These are phyloP conservation scores for Nannoperca obscura DNA, from an alignment of 2,797 vertebrate species.

Conservation along the genomic window DNA sequence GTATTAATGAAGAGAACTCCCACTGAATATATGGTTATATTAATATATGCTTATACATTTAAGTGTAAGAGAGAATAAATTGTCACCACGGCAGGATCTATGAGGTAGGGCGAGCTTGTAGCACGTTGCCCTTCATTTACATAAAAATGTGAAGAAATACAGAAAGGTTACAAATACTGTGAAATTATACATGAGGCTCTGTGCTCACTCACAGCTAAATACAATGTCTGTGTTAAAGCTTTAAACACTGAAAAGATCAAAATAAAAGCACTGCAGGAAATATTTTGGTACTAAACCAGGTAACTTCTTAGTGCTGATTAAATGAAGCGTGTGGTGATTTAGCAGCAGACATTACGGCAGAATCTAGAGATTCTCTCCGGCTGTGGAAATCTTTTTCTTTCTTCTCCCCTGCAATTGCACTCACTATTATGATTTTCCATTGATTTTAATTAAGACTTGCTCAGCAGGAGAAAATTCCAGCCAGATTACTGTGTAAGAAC, in stretches of 20 bases:
- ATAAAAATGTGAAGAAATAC: conserved; percentile 34
- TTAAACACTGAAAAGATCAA: not conserved
- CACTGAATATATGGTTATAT: not conserved
- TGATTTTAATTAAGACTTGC: conserved; percentile 90
- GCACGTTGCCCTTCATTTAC: conserved; percentile 19
- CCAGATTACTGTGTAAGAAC: conserved; percentile 88
- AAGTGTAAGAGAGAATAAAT: conserved; percentile 18
- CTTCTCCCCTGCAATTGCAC: conserved; percentile 73
- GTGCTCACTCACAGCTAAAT: not conserved
- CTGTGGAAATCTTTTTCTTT: conserved; percentile 68
- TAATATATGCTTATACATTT: not conserved
- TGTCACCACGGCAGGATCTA: conserved; percentile 17
- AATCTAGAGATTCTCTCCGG: conserved; percentile 58
- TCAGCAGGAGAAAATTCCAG: conserved; percentile 89
- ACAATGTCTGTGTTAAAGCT: not conserved
- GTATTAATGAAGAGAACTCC: not conserved
- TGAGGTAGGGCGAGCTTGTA: conserved; percentile 4
- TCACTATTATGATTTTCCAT: conserved; percentile 88
- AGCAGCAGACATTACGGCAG: conserved; percentile 51
- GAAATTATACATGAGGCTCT: not conserved
- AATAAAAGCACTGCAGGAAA: not conserved
- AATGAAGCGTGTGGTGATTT: conserved; percentile 26
- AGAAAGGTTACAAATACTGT: not conserved
- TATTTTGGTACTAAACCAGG: not conserved
- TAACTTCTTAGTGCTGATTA: conserved; percentile 6